These are phyloP conservation scores for Ardeotis arabs DNA, from an alignment of 2,113 vertebrate species.

Conservation along the genomic window DNA sequence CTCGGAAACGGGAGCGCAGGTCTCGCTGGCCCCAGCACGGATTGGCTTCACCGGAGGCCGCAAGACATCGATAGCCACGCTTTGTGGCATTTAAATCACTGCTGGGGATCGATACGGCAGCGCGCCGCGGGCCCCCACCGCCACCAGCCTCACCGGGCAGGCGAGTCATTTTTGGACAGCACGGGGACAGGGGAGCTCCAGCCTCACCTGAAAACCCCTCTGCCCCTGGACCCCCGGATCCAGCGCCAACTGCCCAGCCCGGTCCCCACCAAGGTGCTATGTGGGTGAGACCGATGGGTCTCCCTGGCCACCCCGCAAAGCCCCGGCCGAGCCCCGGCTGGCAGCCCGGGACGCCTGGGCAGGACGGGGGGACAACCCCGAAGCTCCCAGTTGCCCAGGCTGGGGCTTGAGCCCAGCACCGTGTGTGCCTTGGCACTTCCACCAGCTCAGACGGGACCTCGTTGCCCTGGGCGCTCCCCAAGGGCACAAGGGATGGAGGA, in stretches of 20 bases:
- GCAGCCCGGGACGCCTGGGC: background rate
- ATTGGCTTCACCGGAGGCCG: background rate
- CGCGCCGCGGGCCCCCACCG: background rate
- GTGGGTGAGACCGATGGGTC: accelerated
- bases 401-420: background rate
- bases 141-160: background rate
- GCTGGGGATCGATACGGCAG: background rate
- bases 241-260: background rate
- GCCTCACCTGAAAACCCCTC: accelerated
- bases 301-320: background rate
- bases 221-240: no score
- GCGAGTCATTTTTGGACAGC: background rate
- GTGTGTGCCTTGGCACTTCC: background rate
- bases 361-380: background rate
- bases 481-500: background rate
- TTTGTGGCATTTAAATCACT: background rate
- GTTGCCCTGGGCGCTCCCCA: accelerated
- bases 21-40: background rate
- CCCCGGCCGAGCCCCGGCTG: background rate
- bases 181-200: background rate
- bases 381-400: background rate
- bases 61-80: background rate
- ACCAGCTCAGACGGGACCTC: accelerated
- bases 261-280: background rate
- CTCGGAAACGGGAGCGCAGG: accelerated